Conservation (phyloP, 1,140 invertebrate genomes). For the Trachelipus rathkii region DNA sequence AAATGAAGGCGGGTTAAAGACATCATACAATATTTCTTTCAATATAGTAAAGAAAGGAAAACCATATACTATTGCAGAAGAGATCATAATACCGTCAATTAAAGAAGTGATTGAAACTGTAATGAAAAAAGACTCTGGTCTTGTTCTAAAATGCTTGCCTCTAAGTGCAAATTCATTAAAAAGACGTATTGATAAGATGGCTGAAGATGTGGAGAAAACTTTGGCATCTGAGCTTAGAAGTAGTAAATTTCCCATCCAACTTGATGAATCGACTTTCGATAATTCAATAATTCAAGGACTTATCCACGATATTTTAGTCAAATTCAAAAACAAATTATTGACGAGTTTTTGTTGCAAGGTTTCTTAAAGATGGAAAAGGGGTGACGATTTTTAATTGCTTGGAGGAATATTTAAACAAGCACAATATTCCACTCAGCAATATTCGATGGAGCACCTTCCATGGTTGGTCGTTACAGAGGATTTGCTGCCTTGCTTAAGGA, state of each 20-base stretch:
- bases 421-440: conserved; percentile 47
- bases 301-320: conserved; percentile 34
- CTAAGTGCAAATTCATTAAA: conserved; percentile 28
- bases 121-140: too few relatives aligned
- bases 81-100: too few relatives aligned
- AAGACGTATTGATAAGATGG: conserved; percentile 33
- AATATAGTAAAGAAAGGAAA: too few relatives aligned
- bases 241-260: conserved; percentile 35
- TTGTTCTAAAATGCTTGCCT: background rate
- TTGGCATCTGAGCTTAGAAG: conserved; percentile 34
- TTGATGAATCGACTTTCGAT: conserved; percentile 34
- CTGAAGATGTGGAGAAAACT: conserved; percentile 39
- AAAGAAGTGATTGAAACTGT: too few relatives aligned
- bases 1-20: too few relatives aligned
- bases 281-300: conserved; percentile 22
- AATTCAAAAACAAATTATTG: conserved; percentile 30
- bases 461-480: conserved; percentile 46
- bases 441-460: conserved; percentile 48
- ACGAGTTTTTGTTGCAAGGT: conserved; percentile 35
- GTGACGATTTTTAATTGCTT: conserved; percentile 38
- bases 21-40: too few relatives aligned
- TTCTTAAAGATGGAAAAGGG: conserved; percentile 32
- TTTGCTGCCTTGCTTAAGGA: conserved; percentile 48
- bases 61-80: too few relatives aligned
- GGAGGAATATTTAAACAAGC: conserved; percentile 47